Evolutionary conservation across 1,140 invertebrate species (phyloP).

Genomic region (Andrena cerasifolii): DNA sequence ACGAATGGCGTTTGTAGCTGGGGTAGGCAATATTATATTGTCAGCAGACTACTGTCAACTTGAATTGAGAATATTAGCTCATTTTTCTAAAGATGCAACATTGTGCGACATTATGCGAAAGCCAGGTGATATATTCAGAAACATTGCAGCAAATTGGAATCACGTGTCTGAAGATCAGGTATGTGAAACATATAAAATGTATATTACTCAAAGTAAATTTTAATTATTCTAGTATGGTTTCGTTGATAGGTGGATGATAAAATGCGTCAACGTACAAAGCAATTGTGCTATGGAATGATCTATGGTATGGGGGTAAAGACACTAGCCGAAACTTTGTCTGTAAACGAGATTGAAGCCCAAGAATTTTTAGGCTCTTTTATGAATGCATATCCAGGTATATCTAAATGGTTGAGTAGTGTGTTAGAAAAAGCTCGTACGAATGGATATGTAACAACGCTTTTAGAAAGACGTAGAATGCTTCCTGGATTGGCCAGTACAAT

Average conservation of each 20-base stretch:
- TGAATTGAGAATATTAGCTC: conserved; percentile 96
- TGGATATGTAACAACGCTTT: conserved; percentile 93
- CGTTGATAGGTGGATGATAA: conserved; percentile 86
- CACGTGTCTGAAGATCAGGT: conserved; percentile 85
- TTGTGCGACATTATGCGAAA: conserved; percentile 88
- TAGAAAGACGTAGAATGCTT: conserved; percentile 90
- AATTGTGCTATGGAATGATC: conserved; percentile 98
- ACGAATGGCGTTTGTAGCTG: conserved; percentile 87
- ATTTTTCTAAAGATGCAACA: conserved; percentile 91
- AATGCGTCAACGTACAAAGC: conserved; percentile 93
- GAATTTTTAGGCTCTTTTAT: conserved; percentile 93
- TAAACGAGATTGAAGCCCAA: conserved; percentile 91
- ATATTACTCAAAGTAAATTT: conserved; percentile 3
- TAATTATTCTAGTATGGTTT: conserved; percentile 12
- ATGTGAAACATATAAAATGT: conserved; percentile 50
- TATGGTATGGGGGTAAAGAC: conserved; percentile 97
- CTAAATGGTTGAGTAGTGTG: conserved; percentile 86
- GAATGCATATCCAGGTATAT: conserved; percentile 89
- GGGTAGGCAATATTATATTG: conserved; percentile 86
- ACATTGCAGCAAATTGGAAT: conserved; percentile 93
- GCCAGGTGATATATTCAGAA: conserved; percentile 92
- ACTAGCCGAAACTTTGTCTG: conserved; percentile 90
- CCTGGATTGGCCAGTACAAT: conserved; percentile 88
- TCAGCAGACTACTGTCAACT: conserved; percentile 98
- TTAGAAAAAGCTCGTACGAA: conserved; percentile 87